A percentile compares a stretch with the other conserved stretches of the same genome.
Conservation (phyloP, 2,888 invertebrate species). For the Lasius fuliginosus region DNA sequence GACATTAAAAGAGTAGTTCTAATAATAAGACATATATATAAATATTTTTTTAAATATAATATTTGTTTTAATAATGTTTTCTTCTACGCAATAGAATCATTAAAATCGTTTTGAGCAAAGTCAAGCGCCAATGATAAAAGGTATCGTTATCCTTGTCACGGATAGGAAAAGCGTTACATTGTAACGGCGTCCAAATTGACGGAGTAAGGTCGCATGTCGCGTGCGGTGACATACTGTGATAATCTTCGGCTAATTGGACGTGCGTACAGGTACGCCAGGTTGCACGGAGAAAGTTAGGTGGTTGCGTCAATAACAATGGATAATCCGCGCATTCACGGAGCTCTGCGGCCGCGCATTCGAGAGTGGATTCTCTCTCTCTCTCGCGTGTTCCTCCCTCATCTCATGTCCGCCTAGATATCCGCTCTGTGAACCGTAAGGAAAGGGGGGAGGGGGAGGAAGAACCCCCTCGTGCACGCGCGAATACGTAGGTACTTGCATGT, state of each 20-base stretch:
- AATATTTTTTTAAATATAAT: neutral
- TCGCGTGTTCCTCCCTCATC: slow-evolving; percentile 64
- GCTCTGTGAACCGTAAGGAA: slow-evolving; percentile 37
- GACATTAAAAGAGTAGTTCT: neutral
- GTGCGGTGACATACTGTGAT: slow-evolving; percentile 57
- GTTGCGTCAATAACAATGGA: slow-evolving; percentile 77
- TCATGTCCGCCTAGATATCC: slow-evolving; percentile 64
- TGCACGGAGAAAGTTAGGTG: slow-evolving; percentile 60
- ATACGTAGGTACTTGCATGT: slow-evolving; percentile 70
- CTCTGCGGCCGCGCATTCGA: slow-evolving; percentile 73
- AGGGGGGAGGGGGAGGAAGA: slow-evolving; percentile 32
- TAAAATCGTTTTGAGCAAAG: neutral
- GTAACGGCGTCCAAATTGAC: neutral
- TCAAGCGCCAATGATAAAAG: neutral
- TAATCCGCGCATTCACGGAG: slow-evolving; percentile 79
- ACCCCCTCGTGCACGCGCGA: slow-evolving; percentile 43
- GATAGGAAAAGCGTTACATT: neutral
- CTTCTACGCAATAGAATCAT: neutral
- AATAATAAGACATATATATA: neutral
- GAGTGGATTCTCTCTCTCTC: slow-evolving; percentile 77
- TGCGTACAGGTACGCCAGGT: slow-evolving; percentile 66
- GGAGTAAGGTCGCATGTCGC: slow-evolving; percentile 48
- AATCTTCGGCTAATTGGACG: slow-evolving; percentile 76
- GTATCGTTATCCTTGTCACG: neutral
- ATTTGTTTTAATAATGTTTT: neutral